Conservation (phyloP, 2,888 invertebrate species). For the Agrotis exclamationis region DNA sequence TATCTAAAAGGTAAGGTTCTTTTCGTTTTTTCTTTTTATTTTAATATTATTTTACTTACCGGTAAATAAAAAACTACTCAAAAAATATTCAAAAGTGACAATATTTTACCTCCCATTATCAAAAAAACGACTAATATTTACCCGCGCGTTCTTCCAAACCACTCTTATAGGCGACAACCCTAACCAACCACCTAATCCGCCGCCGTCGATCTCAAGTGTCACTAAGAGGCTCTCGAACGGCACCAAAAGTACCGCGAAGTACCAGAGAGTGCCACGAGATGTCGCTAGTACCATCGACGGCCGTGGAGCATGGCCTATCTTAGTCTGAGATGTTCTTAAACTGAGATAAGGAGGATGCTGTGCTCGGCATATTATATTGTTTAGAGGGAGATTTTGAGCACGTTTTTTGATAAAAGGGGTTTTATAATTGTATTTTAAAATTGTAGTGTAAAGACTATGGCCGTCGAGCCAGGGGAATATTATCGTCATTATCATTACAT, state of each 20-base stretch:
- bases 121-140: not conserved
- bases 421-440: not conserved
- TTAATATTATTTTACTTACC: too few species aligned
- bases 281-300: constrained; percentile 34
- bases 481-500: too few species aligned
- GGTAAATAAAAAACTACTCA: too few species aligned
- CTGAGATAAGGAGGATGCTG: constrained; percentile 19
- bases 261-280: constrained; percentile 33
- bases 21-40: too few species aligned
- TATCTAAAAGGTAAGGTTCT: too few species aligned
- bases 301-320: constrained; percentile 49
- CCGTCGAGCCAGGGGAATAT: too few species aligned
- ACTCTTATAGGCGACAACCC: constrained; percentile 31
- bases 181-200: constrained; percentile 26
- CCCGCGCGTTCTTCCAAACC: constrained; percentile 18
- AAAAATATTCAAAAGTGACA: not conserved
- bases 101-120: not conserved
- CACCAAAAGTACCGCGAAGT: constrained; percentile 17
- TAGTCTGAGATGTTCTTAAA: constrained; percentile 19
- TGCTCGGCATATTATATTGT: constrained; percentile 29
- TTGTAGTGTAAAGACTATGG: not conserved
- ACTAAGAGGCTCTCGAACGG: constrained; percentile 32
- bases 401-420: constrained; percentile 45
- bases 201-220: constrained; percentile 34
- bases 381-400: constrained; percentile 34